These are phyloP conservation scores for Listrodromus nycthemerus DNA, from an alignment of 2,888 invertebrate genomes.

Conservation along the genomic window DNA sequence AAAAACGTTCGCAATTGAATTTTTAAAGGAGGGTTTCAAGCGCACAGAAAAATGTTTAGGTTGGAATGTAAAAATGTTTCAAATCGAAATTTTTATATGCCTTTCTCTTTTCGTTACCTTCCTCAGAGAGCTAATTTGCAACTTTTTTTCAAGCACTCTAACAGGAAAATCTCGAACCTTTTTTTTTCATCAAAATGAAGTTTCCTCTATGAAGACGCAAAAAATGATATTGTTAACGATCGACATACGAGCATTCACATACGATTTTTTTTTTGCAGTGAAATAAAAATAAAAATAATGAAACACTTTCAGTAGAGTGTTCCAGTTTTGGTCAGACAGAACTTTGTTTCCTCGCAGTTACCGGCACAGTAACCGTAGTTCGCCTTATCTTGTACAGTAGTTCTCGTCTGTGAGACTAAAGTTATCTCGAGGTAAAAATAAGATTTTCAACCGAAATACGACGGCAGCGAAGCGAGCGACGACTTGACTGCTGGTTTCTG, in stretches of 20 bases:
- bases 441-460: slow-evolving; percentile 75
- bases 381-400: slow-evolving; percentile 51
- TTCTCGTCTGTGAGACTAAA: slow-evolving; percentile 72
- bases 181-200: too few species aligned
- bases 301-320: neutral
- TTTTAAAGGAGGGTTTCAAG: neutral
- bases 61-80: neutral
- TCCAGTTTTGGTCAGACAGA: neutral
- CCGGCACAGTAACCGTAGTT: slow-evolving; percentile 15
- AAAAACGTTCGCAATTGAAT: neutral
- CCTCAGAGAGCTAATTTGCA: too few species aligned
- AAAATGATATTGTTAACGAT: too few species aligned
- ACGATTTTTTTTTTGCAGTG: too few species aligned
- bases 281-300: neutral
- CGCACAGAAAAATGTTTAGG: neutral
- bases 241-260: too few species aligned
- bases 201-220: too few species aligned
- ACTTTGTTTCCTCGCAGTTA: slow-evolving; percentile 45
- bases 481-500: slow-evolving; percentile 68
- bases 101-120: too few species aligned
- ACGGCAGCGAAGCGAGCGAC: slow-evolving; percentile 50
- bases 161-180: too few species aligned
- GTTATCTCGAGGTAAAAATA: slow-evolving; percentile 79
- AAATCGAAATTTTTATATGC: too few species aligned
- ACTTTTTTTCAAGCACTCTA: too few species aligned